Evolutionary conservation across 2,888 invertebrate genomes (phyloP), one percentile per base, ranked within the genome.

Genomic region (Hypselothyrea guttata): DNA sequence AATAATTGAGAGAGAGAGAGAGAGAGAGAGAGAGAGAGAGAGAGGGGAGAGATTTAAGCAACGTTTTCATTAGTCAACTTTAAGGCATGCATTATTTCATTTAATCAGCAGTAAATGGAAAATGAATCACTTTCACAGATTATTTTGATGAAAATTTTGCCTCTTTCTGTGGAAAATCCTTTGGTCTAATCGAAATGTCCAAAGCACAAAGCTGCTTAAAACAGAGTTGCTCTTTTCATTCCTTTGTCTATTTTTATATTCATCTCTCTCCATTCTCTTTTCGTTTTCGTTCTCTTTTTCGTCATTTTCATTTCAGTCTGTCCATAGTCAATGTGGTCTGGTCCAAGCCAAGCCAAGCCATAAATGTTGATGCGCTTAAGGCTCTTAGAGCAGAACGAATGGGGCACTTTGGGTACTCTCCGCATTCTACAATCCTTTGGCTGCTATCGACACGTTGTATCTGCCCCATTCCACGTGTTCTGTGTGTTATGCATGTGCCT

Each of bases 291-390:
- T 22, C 22, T 5, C 22, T 22, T 4, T 22, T 22, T 22, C 22
- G 5, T 5, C 22, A 4, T 4, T 22, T 22, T 22, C 22, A 22
- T 22, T 22, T 22, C 5, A 22, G 22, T 22, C 22, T 22, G 5
- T 5, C 22, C 22, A 22, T 2, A 22, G 38, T 47, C 4, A 31
- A 47, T 34, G 37, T 27, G 28, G 37, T 27, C 28, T n/a, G n/a
- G n/a, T n/a, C n/a, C n/a, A n/a, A n/a, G 15, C 9, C 33, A 40
- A 55, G 54, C 28, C 60, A 56, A 35, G 35, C 61, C 49, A 48
- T 54, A 66, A 61, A 71, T 34, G 49, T 49, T 56, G 66, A 53
- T 65, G 60, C 28, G 71, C 59, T 71, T 49, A 71, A 49, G 55
- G 46, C 35, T 41, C 48, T 41, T 27, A 9, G 49, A 35, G 31